Percentiles rank a stretch among this genome's conserved stretches.
Conservation (phyloP, 2,797 vertebrate species). For the Chelmon rostratus region DNA sequence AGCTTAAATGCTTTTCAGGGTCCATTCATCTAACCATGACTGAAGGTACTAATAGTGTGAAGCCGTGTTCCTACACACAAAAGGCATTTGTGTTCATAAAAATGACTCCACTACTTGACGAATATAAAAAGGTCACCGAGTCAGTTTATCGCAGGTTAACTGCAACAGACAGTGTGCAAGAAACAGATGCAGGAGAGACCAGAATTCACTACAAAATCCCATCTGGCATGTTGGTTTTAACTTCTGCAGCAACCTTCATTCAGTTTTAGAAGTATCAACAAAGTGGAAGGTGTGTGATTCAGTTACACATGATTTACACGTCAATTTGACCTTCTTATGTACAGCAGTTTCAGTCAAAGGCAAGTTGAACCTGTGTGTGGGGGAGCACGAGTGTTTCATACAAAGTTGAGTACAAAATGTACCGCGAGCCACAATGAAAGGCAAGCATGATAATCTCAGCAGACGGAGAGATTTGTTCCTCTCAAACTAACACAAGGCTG, state of each 20-base stretch:
- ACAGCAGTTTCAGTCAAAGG: constrained; percentile 70
- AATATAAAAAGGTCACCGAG: constrained; percentile 1
- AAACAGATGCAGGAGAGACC: constrained; percentile 20
- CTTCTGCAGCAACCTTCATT: not conserved
- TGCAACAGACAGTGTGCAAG: constrained; percentile 24
- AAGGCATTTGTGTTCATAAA: constrained; percentile 35
- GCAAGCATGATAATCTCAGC: constrained; percentile 49
- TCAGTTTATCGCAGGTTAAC: constrained; percentile 3
- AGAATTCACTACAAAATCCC: constrained; percentile 21
- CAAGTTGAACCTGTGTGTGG: constrained; percentile 36
- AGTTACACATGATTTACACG: constrained; percentile 69
- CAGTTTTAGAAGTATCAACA: constrained; percentile 19
- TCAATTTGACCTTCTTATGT: constrained; percentile 51
- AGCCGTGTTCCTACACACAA: constrained; percentile 34
- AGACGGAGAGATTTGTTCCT: constrained; percentile 24
- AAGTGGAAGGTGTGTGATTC: constrained; percentile 36
- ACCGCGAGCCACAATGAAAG: constrained; percentile 26
- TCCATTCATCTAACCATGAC: constrained; percentile 2
- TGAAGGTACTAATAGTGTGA: constrained; percentile 20
- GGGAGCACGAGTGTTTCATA: constrained; percentile 24
- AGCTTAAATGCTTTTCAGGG: constrained; percentile 7
- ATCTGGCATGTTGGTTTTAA: constrained; percentile 3
- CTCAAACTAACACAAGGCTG: not conserved
- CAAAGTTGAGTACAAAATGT: constrained; percentile 50
- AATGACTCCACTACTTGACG: constrained; percentile 30